Evolutionary conservation across 2,888 invertebrate genomes (phyloP), one percentile per base, ranked within the genome.

Genomic region (Stenchaetothrips biformis): DNA sequence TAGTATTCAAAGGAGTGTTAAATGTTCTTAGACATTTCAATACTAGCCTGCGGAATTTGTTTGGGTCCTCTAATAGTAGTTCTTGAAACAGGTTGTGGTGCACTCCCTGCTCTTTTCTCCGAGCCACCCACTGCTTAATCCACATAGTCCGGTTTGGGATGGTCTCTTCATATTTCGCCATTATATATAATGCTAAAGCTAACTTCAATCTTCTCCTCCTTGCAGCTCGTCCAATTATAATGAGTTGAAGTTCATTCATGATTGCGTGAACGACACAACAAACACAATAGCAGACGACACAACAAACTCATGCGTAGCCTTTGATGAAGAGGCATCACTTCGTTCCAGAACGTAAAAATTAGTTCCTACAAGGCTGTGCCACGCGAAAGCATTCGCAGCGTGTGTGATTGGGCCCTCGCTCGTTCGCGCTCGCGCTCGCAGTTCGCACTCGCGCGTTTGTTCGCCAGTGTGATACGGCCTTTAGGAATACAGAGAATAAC

Each of bases 1-100:
- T 62, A 16, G 62, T 6, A 62, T 18, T 16, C 9, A 18, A 62
- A 62, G 18, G 18, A 18, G 18, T 16, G 18, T 6, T 16, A 18
- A 13, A 9, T 62, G 8, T 6, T 16, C 62, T 18, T 16, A 62
- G 18, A 16, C 6, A 9, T 49, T 49, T 9, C 11, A 9, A 16
- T 16, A 62, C 62, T 62, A 8, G 18, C 62, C 62, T 62, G 18
- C 62, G 62, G 18, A 16, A 62, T 62, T 62, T 62, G 18, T 62
- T 62, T 62, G 62, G 62, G 18, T 62, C 62, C 62, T 62, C 62
- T 62, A 62, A 62, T 62, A 16, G 62, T 18, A 62, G n/a, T 62
- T 62, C 62, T 62, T 18, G n/a, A 62, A 62, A 62, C n/a, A 62
- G n/a, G n/a, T 62, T 62, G n/a, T n/a, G 53, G 53, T 53, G 62